A percentile compares a stretch with the other conserved stretches of the same genome.
phyloP scores from a whole-genome alignment of 1,140 invertebrate genomes.

The Drosophila ogumai region DNA sequence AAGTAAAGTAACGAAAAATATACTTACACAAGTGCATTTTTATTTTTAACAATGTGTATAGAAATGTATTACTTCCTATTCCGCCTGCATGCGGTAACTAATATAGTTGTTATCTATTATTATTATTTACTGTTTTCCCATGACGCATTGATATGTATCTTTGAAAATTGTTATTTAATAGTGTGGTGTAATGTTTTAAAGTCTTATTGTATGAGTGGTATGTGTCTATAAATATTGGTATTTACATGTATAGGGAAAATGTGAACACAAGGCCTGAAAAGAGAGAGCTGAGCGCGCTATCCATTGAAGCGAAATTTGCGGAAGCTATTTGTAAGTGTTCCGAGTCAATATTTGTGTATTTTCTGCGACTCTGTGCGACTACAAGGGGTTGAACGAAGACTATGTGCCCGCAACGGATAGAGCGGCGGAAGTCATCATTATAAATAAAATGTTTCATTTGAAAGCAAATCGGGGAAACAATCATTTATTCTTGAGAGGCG shows the following conservation, averaged over 20 bases:
- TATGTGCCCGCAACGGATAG: constrained; percentile 12
- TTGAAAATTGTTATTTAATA: constrained; percentile 23
- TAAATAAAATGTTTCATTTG: constrained; percentile 73
- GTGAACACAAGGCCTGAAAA: constrained; percentile 10
- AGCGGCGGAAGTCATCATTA: constrained; percentile 74
- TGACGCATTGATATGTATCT: constrained; percentile 1
- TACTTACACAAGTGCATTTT: too few species aligned
- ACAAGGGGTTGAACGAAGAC: constrained; percentile 26
- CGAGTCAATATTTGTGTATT: constrained; percentile 62
- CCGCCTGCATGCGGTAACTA: neutral
- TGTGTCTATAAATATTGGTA: constrained; percentile 44
- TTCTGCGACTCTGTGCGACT: constrained; percentile 23
- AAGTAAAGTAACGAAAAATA: neutral
- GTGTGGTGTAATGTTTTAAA: constrained; percentile 7
- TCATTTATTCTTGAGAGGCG: constrained; percentile 50
- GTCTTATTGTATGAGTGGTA: neutral
- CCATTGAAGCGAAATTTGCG: constrained; percentile 63
- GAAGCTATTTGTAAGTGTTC: constrained; percentile 70
- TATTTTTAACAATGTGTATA: neutral
- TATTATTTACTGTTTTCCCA: neutral
- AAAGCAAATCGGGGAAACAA: constrained; percentile 69
- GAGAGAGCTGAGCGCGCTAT: constrained; percentile 18
- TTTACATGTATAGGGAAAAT: constrained; percentile 19
- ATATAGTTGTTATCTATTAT: neutral
- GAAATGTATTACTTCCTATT: too few species aligned